A percentile compares a stretch with the other conserved stretches of the same genome.
These are phyloP conservation scores for Grammomys dolichurus DNA, from an alignment of 2,113 vertebrate species.

Conservation along the genomic window DNA sequence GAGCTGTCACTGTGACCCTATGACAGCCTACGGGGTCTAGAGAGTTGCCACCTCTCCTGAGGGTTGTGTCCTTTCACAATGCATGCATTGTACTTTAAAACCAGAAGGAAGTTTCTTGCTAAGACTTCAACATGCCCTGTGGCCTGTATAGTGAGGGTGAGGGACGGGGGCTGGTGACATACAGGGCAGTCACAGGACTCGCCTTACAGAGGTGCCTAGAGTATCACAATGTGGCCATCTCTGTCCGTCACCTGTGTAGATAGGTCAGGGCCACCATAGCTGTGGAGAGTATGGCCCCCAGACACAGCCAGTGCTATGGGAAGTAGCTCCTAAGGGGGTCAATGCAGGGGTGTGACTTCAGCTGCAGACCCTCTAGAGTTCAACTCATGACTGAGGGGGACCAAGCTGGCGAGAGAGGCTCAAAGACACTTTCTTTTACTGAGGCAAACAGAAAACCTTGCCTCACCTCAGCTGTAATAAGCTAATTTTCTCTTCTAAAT, in stretches of 20 bases:
- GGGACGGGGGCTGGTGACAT: accelerated
- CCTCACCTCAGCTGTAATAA: constrained; percentile 76
- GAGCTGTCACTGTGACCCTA: too few species aligned
- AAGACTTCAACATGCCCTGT: not conserved
- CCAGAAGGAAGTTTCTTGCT: not conserved
- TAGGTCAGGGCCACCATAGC: not conserved
- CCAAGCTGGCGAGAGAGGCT: too few species aligned
- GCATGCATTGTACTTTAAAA: accelerated
- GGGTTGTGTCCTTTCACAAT: not conserved
- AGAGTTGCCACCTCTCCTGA: not conserved
- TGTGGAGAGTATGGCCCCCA: not conserved
- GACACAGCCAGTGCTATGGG: not conserved
- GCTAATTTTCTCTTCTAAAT: constrained; percentile 81
- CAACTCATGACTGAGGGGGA: not conserved
- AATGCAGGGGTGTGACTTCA: not conserved
- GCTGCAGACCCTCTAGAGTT: not conserved
- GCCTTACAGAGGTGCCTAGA: not conserved
- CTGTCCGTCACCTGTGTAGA: not conserved
- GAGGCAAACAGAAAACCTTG: constrained; percentile 46
- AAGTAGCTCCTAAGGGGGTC: accelerated
- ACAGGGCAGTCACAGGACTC: accelerated
- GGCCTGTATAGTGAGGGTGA: not conserved
- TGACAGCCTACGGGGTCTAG: not conserved
- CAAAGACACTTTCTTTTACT: not conserved
- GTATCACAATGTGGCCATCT: accelerated